Conservation (phyloP, 2,113 vertebrate genomes). For the Phylloscopus trochiloides region DNA sequence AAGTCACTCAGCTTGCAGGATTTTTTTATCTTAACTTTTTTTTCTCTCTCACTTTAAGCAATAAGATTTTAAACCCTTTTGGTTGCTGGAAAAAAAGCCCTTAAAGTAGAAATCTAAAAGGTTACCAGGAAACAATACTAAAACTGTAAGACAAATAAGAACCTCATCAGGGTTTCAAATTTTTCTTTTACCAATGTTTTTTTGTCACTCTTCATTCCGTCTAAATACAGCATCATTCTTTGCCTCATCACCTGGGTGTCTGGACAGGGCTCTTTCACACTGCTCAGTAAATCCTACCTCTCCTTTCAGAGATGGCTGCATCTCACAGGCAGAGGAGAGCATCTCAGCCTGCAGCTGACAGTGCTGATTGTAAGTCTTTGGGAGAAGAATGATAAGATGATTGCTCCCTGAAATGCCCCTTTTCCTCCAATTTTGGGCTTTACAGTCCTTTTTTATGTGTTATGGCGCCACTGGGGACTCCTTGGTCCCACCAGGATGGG, state of each 20-base stretch:
- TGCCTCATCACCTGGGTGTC: background rate
- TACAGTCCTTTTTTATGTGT: rapidly evolving
- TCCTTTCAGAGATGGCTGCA: background rate
- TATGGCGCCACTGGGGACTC: background rate
- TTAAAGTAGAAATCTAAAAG: background rate
- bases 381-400: background rate
- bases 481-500: rapidly evolving
- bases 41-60: background rate
- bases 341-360: background rate
- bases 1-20: conserved; percentile 32
- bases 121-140: background rate
- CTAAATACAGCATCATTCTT: background rate
- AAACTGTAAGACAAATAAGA: background rate
- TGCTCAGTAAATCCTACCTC: background rate
- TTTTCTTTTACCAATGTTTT: background rate
- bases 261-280: background rate
- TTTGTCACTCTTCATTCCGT: background rate
- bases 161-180: background rate
- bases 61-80: conserved; percentile 10
- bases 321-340: background rate
- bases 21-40: background rate
- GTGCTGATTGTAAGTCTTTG: background rate
- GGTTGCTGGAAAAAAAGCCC: background rate
- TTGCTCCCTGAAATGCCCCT: background rate
- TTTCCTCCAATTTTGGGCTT: background rate